phyloP scores from a whole-genome alignment of 2,797 vertebrate genomes.

The Gallirallus australis region DNA sequence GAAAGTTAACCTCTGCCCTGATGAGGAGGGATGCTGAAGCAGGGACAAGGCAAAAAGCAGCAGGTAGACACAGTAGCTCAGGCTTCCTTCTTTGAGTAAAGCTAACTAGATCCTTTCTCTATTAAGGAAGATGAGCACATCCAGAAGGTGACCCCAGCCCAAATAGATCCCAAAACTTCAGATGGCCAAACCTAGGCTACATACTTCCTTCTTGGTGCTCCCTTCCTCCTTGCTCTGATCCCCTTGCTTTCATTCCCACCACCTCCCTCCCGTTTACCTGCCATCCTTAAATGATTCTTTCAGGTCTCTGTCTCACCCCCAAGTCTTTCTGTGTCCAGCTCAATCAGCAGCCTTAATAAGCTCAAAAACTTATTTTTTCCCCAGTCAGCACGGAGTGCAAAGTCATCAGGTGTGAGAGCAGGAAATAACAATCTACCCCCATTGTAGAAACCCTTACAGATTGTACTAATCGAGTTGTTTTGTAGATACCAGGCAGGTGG shows the following conservation, averaged over 20 bases:
- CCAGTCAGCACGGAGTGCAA: background rate
- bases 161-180: background rate
- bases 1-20: background rate
- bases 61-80: background rate
- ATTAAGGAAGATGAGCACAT: background rate
- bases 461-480: background rate
- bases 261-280: background rate
- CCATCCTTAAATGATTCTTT: background rate
- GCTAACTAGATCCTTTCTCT: background rate
- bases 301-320: background rate
- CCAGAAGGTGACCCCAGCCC: background rate
- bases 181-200: background rate
- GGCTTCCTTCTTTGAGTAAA: background rate
- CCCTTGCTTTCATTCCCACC: background rate
- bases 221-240: background rate
- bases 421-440: conserved; percentile 43
- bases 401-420: background rate
- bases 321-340: background rate
- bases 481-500: background rate
- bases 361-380: background rate
- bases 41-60: background rate
- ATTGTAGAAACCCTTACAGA: background rate
- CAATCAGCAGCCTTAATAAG: fast-evolving
- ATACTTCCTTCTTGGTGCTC: background rate
- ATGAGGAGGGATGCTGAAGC: background rate